Conservation (phyloP, 2,113 vertebrate species). For the Phoenicopterus ruber region DNA sequence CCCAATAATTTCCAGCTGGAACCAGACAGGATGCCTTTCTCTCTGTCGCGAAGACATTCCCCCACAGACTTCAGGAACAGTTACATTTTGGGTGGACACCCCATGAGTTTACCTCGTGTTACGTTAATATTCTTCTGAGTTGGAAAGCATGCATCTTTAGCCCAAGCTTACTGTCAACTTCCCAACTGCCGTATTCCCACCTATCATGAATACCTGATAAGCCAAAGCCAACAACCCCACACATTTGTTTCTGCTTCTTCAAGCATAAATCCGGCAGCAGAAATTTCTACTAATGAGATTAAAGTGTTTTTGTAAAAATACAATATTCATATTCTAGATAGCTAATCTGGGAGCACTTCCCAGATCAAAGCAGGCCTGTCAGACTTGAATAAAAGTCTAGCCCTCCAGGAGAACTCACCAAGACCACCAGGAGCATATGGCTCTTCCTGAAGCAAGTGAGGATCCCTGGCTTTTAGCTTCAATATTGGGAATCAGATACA, state of each 20-base stretch:
- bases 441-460: not conserved
- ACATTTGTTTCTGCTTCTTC: not conserved
- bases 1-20: not conserved
- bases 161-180: not conserved
- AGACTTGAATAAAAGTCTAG: not conserved
- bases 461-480: not conserved
- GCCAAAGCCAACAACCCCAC: not conserved
- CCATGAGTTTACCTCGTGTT: not conserved
- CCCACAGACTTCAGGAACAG: not conserved
- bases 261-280: not conserved
- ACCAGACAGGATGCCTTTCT: not conserved
- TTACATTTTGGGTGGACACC: not conserved
- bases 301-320: not conserved
- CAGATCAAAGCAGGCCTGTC: not conserved
- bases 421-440: not conserved
- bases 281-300: not conserved
- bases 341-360: not conserved
- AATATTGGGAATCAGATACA: accelerated
- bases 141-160: not conserved
- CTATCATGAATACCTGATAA: not conserved
- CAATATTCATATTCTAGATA: not conserved
- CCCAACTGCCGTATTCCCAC: not conserved
- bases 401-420: not conserved
- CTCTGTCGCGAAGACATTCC: not conserved
- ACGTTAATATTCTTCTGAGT: not conserved